Evolutionary conservation across 2,797 vertebrate genomes (phyloP).

Genomic region (Astyanax mexicanus): DNA sequence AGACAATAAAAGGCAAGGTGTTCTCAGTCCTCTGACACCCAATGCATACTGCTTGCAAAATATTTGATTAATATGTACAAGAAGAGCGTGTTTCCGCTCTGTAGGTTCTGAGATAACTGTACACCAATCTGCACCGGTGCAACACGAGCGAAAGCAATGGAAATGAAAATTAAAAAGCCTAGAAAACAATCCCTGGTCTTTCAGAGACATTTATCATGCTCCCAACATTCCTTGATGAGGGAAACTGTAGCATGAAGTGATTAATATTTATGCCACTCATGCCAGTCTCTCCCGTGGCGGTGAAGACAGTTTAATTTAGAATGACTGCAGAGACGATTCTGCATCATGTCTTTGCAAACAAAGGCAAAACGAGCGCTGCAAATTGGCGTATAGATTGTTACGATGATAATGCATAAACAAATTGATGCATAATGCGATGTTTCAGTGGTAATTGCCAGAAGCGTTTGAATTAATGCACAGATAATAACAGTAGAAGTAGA

Average conservation of each 20-base stretch:
- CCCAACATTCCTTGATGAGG: background rate
- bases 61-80: background rate
- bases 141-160: background rate
- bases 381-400: constrained; percentile 21
- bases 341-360: background rate
- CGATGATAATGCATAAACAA: background rate
- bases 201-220: background rate
- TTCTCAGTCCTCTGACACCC: no score
- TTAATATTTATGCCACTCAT: constrained; percentile 25
- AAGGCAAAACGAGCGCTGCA: constrained; percentile 27
- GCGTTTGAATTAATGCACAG: background rate
- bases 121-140: background rate
- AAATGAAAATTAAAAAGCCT: constrained; percentile 9
- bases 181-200: background rate
- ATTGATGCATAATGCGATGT: background rate
- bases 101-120: background rate
- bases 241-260: constrained; percentile 4
- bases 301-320: constrained; percentile 40
- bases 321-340: background rate
- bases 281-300: background rate
- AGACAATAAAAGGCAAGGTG: no score
- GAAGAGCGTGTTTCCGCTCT: background rate
- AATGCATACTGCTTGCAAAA: no score
- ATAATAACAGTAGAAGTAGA: background rate
- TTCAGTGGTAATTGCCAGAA: background rate